A percentile compares a stretch with the other conserved stretches of the same genome.
Conservation (phyloP, 1,140 invertebrate species). For the Oncopodura yosiiana region DNA sequence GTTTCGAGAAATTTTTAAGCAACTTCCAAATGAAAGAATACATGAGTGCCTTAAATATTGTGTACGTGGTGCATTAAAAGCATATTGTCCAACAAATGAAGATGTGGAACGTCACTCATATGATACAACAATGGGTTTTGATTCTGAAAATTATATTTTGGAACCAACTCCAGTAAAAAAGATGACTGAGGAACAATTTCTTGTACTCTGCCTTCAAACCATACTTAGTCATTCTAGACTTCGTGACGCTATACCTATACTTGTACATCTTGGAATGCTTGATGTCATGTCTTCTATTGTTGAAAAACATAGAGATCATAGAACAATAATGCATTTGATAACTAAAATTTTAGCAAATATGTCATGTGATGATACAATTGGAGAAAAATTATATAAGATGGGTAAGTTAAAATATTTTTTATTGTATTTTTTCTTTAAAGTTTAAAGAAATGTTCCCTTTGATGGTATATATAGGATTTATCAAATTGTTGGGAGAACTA, state of each 20-base stretch:
- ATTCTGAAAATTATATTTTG: neutral
- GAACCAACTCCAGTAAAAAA: neutral
- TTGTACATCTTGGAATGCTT: constrained; percentile 1
- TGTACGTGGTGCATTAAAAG: neutral
- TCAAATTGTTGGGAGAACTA: constrained; percentile 6
- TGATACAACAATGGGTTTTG: constrained; percentile 16
- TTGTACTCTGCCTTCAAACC: constrained; percentile 10
- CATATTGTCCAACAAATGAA: constrained; percentile 7
- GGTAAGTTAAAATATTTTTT: constrained; percentile 1
- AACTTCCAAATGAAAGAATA: constrained; percentile 11
- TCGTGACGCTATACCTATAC: neutral
- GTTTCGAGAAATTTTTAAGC: constrained; percentile 3
- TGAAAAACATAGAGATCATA: constrained; percentile 6
- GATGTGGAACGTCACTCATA: constrained; percentile 2
- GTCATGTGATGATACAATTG: neutral
- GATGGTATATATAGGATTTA: constrained; percentile 14
- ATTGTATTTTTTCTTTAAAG: neutral
- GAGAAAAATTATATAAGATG: neutral
- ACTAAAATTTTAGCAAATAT: constrained; percentile 28
- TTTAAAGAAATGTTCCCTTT: neutral
- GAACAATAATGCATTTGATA: constrained; percentile 12
- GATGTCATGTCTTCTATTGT: constrained; percentile 4
- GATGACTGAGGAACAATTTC: constrained; percentile 6
- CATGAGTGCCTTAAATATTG: constrained; percentile 1
- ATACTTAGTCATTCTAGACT: constrained; percentile 22